Base-by-base conservation (phyloP, 2,888 invertebrate species). In the Orthosia gracilis region DNA sequence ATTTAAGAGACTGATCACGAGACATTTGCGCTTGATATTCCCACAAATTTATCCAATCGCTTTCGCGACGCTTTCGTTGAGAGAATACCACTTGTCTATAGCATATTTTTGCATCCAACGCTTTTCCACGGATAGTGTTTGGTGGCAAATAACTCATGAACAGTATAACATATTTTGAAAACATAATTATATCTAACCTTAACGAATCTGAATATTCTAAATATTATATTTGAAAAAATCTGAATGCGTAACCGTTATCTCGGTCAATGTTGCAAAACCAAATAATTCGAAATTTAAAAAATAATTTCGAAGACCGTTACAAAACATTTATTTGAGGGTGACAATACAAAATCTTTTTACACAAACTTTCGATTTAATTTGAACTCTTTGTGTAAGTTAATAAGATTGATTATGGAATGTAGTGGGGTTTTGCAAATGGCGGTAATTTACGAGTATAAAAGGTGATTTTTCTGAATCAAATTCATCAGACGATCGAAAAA, bases 401-500 rank as follows among this genome's bases (percentile, higher is more conserved):
- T 65, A 71, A 61, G 21, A 64, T 85, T 61, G 26, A 31, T 18
- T 74, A 54, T 68, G 0, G 3, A 52, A 31, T 57, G 66, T 17
- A 11, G 11, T 5, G 2, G 5, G 17, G 7, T 15, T 17, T 54
- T 59, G 1, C 4, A 66, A 59, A 72, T 82, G 66, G 78, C 50
- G 31, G 49, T 71, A 40, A 45, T 71, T 75, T 54, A n/a, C 18
- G 55, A 26, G 76, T 88, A 89, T 92, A 90, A 89, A 92, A 91
- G 88, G 63, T 50, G 17, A 58, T 18, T 18, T 54, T 58, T 54
- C 26, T 23, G 21, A 3, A 31, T 4, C 0, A 11, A 40, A 57
- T 69, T 45, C 69, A 89, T 89, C 90, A 94, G 93, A 93, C 91
- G 94, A 91, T 88, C 89, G 88, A 88, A 92, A 91, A 78, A 95